Base-by-base conservation (phyloP, 2,113 vertebrate species). In the Podocnemis expansa region DNA sequence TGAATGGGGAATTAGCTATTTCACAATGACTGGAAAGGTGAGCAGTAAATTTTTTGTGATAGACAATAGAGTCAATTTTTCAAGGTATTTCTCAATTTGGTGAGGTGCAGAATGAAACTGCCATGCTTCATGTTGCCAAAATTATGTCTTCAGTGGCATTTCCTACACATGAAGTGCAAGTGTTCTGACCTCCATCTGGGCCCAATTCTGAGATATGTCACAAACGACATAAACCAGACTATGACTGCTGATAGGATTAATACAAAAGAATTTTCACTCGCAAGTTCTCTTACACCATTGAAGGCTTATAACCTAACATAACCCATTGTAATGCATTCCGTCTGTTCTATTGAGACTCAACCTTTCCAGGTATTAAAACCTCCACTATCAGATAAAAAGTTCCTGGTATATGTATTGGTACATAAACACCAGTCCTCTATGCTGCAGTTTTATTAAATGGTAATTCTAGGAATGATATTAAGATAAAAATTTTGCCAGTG, bases 101-200 rank as follows among this genome's bases (percentile, higher is more conserved):
- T 75, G 78, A 47, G 86, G 34, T 80, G 76, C 83, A 21, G 90
- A 92, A 93, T 38, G 63, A 81, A 75, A 70, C 10, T 87, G 24
- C 88, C 80, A 86, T 93, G 76, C 85, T 43, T 76, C 58, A 84
- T 55, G n/a, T 73, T n/a, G 76, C 63, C 89, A 93, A 92, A 34
- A 87, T 79, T 8, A 41, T 87, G 85, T 87, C 43, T 89, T 85
- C 85, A 84, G 45, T 54, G 89, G 43, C 79, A 96, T 97, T 97
- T 96, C 80, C 92, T 94, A 87, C 87, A 89, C 34, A 85, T 93
- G 78, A 80, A 73, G 24, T 88, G 14, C 47, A 91, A 97, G 75
- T 87, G n/a, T 80, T 96, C 95, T 67, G 56, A 8, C 29, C 94
- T 94, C 89, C 93, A 95, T 95, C 90, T 97, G 95, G 95, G 94